These are phyloP conservation scores for Cebus imitator DNA, from an alignment of 2,113 vertebrate genomes.

Conservation along the genomic window DNA sequence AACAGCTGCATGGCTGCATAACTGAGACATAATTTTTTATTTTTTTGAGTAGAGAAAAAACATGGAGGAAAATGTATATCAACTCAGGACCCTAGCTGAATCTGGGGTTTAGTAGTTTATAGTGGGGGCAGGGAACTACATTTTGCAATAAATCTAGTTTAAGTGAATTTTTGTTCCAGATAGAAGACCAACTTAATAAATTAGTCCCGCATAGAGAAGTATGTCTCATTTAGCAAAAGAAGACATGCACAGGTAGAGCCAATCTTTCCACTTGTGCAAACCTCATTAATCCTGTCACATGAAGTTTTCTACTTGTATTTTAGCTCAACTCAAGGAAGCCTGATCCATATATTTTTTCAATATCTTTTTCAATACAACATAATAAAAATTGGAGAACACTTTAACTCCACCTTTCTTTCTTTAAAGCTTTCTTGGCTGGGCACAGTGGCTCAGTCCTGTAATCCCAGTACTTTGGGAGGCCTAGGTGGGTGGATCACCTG, in stretches of 20 bases:
- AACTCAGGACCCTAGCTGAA: background rate
- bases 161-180: slow-evolving; percentile 10
- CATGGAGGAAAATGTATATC: background rate
- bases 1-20: background rate
- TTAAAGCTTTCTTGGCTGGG: background rate
- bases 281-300: background rate
- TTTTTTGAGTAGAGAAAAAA: slow-evolving; percentile 5
- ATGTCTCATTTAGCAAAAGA: slow-evolving; percentile 35
- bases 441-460: too few relatives aligned
- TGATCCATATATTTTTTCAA: background rate
- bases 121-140: background rate
- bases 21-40: background rate
- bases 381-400: background rate
- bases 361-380: background rate
- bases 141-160: slow-evolving; percentile 46
- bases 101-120: background rate
- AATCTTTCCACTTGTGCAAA: background rate
- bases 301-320: slow-evolving; percentile 20
- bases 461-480: too few relatives aligned
- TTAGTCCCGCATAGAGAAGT: background rate
- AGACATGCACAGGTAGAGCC: background rate
- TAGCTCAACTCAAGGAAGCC: slow-evolving; percentile 19
- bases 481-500: too few relatives aligned
- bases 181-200: slow-evolving; percentile 21
- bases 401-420: background rate